A percentile compares a stretch with the other conserved stretches of the same genome.
These are phyloP conservation scores for Cyclura pinguis DNA, from an alignment of 2,797 vertebrate genomes.

Conservation along the genomic window DNA sequence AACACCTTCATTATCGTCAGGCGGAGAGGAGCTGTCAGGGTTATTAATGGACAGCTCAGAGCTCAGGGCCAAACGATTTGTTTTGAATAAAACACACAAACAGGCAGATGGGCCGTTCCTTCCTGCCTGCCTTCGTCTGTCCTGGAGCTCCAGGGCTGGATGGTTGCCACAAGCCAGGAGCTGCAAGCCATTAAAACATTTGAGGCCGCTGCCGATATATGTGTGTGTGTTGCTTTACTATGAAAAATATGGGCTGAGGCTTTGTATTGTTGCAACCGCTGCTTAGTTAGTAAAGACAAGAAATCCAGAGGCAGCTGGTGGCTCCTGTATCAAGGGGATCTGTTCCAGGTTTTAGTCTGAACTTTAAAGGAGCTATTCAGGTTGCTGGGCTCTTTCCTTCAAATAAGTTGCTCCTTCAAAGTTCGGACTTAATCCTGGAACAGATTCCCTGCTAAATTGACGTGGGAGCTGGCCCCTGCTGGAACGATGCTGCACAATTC, in stretches of 20 bases:
- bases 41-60: constrained; percentile 59
- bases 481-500: too few relatives aligned
- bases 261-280: neutral
- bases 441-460: too few relatives aligned
- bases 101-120: neutral
- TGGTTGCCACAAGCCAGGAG: neutral
- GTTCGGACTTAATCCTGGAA: too few relatives aligned
- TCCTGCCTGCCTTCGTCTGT: accelerated
- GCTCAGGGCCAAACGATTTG: constrained; percentile 14
- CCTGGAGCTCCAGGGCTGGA: neutral
- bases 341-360: too few relatives aligned
- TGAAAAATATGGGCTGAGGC: neutral
- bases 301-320: too few relatives aligned
- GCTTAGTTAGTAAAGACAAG: too few relatives aligned
- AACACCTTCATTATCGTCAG: constrained; percentile 63
- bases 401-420: too few relatives aligned
- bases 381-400: too few relatives aligned
- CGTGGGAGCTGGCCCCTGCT: too few relatives aligned
- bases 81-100: constrained; percentile 38
- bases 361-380: too few relatives aligned
- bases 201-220: neutral
- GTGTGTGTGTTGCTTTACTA: too few relatives aligned
- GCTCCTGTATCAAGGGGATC: too few relatives aligned
- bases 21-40: constrained; percentile 53
- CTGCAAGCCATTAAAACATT: neutral